These are phyloP conservation scores for Geodia barretti DNA, from an alignment of 37 sponge, comb jelly and placozoan species.

Conservation along the genomic window DNA sequence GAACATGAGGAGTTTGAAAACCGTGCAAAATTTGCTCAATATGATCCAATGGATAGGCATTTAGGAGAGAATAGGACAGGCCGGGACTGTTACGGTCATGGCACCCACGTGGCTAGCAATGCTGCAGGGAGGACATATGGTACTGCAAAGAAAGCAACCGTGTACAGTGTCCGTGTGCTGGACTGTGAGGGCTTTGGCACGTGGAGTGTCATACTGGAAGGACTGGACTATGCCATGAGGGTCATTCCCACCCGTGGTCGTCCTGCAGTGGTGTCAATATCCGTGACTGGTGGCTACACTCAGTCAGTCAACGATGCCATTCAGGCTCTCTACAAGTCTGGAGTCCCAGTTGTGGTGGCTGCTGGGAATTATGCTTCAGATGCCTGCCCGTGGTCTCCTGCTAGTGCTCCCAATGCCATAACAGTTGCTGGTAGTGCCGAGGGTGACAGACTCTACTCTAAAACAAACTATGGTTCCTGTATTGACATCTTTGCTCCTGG, in stretches of 20 bases:
- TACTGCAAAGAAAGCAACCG: conserved; percentile 29
- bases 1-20: conserved; percentile 54
- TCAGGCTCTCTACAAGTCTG: conserved; percentile 15
- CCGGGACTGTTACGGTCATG: conserved; percentile 68
- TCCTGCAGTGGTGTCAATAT: conserved; percentile 63
- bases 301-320: conserved; percentile 35
- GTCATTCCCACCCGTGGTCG: conserved; percentile 5
- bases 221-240: conserved; percentile 35
- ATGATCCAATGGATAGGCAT: conserved; percentile 58
- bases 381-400: conserved; percentile 60
- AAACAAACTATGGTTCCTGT: conserved; percentile 64
- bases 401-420: conserved; percentile 39
- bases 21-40: conserved; percentile 38
- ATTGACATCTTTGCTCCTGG: conserved; percentile 81
- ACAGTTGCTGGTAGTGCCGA: conserved; percentile 62
- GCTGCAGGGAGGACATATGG: conserved; percentile 61
- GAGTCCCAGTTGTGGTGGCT: conserved; percentile 54
- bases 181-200: conserved; percentile 48
- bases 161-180: conserved; percentile 66
- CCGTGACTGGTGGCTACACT: conserved; percentile 30
- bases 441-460: conserved; percentile 43
- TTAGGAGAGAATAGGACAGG: conserved; percentile 10
- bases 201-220: conserved; percentile 46
- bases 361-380: conserved; percentile 60
- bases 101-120: conserved; percentile 73